phyloP scores from a whole-genome alignment of 64 coral and sea anemone genomes.

The Actinia equina region DNA sequence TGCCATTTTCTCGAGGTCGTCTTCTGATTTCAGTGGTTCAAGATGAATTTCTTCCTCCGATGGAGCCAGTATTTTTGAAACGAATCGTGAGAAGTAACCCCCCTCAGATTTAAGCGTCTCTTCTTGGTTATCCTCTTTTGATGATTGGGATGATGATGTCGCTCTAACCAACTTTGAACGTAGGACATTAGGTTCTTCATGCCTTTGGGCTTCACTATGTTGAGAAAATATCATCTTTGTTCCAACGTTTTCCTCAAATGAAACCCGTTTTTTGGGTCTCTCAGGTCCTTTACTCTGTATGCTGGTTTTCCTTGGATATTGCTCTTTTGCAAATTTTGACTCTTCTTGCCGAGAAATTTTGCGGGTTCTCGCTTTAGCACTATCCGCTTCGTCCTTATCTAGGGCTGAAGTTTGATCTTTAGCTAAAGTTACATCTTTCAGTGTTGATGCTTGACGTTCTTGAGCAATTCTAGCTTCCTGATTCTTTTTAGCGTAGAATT shows the following conservation, averaged over 20 bases:
- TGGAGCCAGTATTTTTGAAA: not conserved
- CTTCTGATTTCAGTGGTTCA: slow-evolving; percentile 6
- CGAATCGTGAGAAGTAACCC: not conserved
- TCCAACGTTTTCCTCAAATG: not conserved
- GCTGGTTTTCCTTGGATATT: not conserved
- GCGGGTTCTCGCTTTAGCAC: not conserved
- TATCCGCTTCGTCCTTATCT: not conserved
- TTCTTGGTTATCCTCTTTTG: not conserved
- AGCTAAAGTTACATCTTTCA: not conserved
- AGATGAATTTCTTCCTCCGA: not conserved
- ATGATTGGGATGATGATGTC: not conserved
- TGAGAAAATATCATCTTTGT: not conserved
- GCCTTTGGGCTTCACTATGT: not conserved
- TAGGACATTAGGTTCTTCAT: not conserved
- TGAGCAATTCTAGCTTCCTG: not conserved
- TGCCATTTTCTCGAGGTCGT: not conserved
- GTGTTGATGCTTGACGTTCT: not conserved
- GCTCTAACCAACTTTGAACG: not conserved
- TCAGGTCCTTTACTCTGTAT: not conserved
- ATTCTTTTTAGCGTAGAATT: slow-evolving; percentile 17
- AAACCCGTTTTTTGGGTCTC: not conserved
- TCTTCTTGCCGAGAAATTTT: not conserved
- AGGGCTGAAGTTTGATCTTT: not conserved
- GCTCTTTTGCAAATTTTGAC: not conserved
- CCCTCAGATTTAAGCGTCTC: not conserved